phyloP scores from a whole-genome alignment of 2,888 invertebrate species.

The Ectobius pallidus region DNA sequence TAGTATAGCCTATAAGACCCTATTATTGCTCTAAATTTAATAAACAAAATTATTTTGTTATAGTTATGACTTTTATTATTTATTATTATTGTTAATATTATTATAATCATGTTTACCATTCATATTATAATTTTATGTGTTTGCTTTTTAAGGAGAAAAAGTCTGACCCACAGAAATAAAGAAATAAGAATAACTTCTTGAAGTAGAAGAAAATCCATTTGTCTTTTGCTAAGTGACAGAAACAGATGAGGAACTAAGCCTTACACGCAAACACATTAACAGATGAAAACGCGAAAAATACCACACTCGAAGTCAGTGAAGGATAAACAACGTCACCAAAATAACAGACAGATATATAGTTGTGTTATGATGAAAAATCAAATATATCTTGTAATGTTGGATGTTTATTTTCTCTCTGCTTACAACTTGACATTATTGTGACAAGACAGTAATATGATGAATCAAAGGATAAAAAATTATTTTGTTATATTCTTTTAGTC shows the following conservation, averaged over 20 bases:
- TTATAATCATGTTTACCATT: too few relatives aligned
- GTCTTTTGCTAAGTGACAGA: constrained; percentile 9
- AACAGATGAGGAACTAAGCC: constrained; percentile 1
- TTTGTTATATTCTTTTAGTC: too few relatives aligned
- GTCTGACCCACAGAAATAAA: neutral
- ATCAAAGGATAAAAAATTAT: neutral
- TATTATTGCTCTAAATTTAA: too few relatives aligned
- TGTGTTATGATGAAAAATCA: neutral
- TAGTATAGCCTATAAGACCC: too few relatives aligned
- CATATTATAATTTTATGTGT: too few relatives aligned
- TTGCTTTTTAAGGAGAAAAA: too few relatives aligned
- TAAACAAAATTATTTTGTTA: too few relatives aligned
- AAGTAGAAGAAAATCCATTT: neutral
- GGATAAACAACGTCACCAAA: constrained; percentile 12
- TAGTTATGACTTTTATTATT: too few relatives aligned
- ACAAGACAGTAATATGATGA: neutral
- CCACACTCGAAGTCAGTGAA: neutral
- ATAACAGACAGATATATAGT: constrained; percentile 4
- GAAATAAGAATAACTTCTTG: neutral
- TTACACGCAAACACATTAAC: constrained; percentile 22
- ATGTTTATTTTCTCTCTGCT: neutral
- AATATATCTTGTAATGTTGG: neutral
- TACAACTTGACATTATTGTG: neutral
- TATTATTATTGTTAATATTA: too few relatives aligned
- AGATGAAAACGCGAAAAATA: constrained; percentile 18